Evolutionary conservation across 1,140 invertebrate genomes (phyloP).

Genomic region (Temnothorax nylanderi): DNA sequence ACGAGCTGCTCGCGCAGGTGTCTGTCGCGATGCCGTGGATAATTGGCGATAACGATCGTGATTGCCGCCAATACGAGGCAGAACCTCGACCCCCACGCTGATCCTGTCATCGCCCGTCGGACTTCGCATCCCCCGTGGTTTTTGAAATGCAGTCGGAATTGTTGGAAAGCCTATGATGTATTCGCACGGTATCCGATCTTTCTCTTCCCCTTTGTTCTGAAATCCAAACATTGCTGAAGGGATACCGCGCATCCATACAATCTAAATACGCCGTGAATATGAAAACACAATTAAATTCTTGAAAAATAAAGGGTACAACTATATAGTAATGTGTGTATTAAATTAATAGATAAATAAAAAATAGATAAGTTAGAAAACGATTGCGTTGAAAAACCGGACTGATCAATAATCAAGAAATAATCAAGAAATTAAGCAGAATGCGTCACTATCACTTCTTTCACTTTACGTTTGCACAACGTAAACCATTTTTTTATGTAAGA

Average conservation of each 20-base stretch:
- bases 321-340: neutral
- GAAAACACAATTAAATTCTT: neutral
- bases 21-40: slow-evolving; percentile 77
- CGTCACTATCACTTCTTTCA: neutral
- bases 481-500: neutral
- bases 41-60: slow-evolving; percentile 81
- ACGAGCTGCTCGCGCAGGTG: slow-evolving; percentile 73
- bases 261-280: neutral
- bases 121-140: slow-evolving; percentile 81
- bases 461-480: neutral
- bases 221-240: slow-evolving; percentile 62
- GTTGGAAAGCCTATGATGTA: slow-evolving; percentile 41
- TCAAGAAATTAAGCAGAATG: too few species aligned
- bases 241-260: neutral
- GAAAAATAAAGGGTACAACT: neutral
- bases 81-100: slow-evolving; percentile 80
- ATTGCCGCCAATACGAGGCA: slow-evolving; percentile 79
- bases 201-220: slow-evolving; percentile 30
- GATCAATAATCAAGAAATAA: neutral
- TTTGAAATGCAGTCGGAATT: slow-evolving; percentile 48
- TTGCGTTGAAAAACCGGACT: neutral
- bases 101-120: slow-evolving; percentile 80
- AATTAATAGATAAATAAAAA: neutral
- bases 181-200: neutral
- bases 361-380: neutral